Conservation (phyloP, 1,140 invertebrate genomes). For the Drosophila kohkoa region DNA sequence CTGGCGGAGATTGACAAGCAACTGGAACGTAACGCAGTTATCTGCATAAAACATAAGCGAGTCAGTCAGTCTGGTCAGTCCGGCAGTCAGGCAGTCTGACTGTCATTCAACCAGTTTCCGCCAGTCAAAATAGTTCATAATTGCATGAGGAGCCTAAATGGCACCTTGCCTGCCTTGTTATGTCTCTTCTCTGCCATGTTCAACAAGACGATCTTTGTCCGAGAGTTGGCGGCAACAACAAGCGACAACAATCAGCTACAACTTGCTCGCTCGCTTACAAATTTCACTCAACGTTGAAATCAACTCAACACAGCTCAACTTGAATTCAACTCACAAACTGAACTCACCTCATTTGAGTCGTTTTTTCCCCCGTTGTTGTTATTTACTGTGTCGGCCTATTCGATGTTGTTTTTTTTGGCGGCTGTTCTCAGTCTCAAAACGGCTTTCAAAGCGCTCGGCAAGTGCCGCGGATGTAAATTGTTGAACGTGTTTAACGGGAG, state of each 20-base stretch:
- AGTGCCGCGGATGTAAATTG: slow-evolving; percentile 63
- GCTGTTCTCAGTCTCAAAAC: slow-evolving; percentile 75
- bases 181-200: slow-evolving; percentile 45
- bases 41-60: slow-evolving; percentile 58
- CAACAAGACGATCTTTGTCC: slow-evolving; percentile 60
- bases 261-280: not conserved
- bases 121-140: slow-evolving; percentile 77
- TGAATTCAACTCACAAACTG: slow-evolving; percentile 4
- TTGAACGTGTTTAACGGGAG: not conserved
- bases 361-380: slow-evolving; percentile 32
- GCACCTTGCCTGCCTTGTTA: slow-evolving; percentile 68
- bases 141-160: slow-evolving; percentile 67
- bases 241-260: slow-evolving; percentile 2
- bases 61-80: slow-evolving; percentile 45
- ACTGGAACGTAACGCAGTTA: slow-evolving; percentile 19
- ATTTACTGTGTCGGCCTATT: not conserved
- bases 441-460: slow-evolving; percentile 74
- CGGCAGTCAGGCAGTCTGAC: slow-evolving; percentile 33
- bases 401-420: slow-evolving; percentile 42
- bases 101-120: slow-evolving; percentile 56
- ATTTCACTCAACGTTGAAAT: slow-evolving; percentile 19
- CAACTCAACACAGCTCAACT: slow-evolving; percentile 28
- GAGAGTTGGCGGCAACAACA: slow-evolving; percentile 1
- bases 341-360: slow-evolving; percentile 27
- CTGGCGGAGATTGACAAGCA: slow-evolving; percentile 33